A percentile compares a stretch with the other conserved stretches of the same genome.
phyloP scores from a whole-genome alignment of 2,797 vertebrate genomes.

The Kryptolebias ocellatus region DNA sequence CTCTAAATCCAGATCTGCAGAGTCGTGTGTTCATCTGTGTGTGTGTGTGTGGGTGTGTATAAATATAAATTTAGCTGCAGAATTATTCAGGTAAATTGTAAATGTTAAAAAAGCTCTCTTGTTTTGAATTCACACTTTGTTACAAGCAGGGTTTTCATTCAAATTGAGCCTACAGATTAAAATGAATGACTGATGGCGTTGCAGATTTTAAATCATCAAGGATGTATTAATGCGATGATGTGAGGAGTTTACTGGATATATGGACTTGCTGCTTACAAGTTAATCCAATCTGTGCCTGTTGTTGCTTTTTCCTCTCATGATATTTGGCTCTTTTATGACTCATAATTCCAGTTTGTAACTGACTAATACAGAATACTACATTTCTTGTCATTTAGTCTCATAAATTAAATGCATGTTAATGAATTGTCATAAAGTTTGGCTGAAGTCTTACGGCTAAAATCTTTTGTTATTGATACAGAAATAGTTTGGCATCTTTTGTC shows the following conservation, averaged over 20 bases:
- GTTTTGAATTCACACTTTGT: background rate
- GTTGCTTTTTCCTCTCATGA: background rate
- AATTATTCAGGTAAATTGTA: slow-evolving; percentile 1
- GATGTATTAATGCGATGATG: background rate
- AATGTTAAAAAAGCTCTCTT: background rate
- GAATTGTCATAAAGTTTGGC: background rate
- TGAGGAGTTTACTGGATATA: slow-evolving; percentile 8
- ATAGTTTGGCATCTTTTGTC: background rate
- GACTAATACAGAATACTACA: background rate
- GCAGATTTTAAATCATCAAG: slow-evolving; percentile 6
- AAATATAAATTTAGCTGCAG: slow-evolving; percentile 9
- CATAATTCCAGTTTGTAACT: slow-evolving; percentile 3
- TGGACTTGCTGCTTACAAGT: background rate
- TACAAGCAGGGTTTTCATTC: background rate
- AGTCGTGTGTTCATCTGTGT: slow-evolving; percentile 22
- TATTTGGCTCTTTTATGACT: background rate
- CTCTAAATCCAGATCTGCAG: slow-evolving; percentile 27
- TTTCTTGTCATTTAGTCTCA: slow-evolving; percentile 6
- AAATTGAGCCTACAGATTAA: background rate
- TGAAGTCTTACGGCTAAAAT: background rate
- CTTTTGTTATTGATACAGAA: background rate
- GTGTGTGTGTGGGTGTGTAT: background rate
- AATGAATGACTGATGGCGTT: background rate
- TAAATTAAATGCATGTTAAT: background rate
- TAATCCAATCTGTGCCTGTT: background rate